Percentiles rank a stretch among this genome's conserved stretches.
Conservation (phyloP, 2,888 invertebrate species). For the Agrotis segetum region DNA sequence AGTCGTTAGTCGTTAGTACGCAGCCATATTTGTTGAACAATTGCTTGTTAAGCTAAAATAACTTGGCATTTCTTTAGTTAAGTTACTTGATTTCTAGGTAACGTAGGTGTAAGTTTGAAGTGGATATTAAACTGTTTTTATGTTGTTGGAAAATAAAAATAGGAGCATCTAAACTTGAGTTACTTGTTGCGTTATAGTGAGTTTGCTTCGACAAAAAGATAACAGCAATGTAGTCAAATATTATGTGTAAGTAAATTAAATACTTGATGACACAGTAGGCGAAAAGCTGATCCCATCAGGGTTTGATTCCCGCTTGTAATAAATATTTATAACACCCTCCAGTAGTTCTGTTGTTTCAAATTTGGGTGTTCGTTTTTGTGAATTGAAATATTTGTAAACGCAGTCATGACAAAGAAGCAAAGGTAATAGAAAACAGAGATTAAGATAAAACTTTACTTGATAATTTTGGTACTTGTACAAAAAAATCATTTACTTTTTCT, state of each 20-base stretch:
- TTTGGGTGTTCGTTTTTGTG: no score
- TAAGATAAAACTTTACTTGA: not conserved
- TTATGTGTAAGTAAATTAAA: no score
- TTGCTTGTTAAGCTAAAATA: slow-evolving; percentile 56
- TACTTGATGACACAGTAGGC: no score
- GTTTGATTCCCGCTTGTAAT: no score
- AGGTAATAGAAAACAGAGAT: not conserved
- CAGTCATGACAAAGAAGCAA: not conserved
- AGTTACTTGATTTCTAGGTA: slow-evolving; percentile 29
- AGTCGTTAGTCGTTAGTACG: no score
- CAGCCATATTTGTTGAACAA: slow-evolving; percentile 51
- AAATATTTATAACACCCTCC: no score
- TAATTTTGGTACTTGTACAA: not conserved
- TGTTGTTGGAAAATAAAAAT: not conserved
- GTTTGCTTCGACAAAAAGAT: not conserved
- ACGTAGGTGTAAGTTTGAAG: slow-evolving; percentile 11
- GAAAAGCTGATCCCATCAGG: no score
- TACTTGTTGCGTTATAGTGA: not conserved
- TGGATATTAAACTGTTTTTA: slow-evolving; percentile 2
- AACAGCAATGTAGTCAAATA: no score
- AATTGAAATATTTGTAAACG: no score
- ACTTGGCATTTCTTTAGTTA: slow-evolving; percentile 31
- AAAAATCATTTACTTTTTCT: not conserved
- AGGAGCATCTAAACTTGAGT: not conserved
- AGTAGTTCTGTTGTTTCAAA: no score